These are phyloP conservation scores for Amblyteles armatorius DNA, from an alignment of 2,888 invertebrate species.

Conservation along the genomic window DNA sequence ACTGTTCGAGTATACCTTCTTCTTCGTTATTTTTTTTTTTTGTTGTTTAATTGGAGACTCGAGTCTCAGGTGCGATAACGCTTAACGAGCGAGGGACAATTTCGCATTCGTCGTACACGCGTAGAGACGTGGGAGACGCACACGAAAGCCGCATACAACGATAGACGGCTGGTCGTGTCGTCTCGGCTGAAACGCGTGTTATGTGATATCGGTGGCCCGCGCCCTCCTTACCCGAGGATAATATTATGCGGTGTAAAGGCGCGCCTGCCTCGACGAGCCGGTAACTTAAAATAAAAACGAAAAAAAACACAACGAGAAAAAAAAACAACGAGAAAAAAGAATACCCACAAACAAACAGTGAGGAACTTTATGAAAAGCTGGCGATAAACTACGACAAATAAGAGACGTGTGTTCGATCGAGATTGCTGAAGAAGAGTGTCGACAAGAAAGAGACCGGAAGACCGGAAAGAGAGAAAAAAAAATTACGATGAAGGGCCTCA, in stretches of 20 bases:
- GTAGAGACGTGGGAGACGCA: conserved; percentile 4
- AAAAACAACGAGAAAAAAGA: not conserved
- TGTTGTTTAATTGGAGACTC: not conserved
- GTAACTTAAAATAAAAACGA: conserved; percentile 34
- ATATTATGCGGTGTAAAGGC: conserved; percentile 66
- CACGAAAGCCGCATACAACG: conserved; percentile 46
- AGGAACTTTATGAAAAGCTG: not conserved
- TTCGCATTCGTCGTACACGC: not conserved
- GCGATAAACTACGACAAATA: conserved; percentile 21
- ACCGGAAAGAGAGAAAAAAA: not conserved
- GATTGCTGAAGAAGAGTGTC: not conserved
- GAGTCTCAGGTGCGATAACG: conserved; percentile 47
- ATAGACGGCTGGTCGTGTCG: conserved; percentile 58
- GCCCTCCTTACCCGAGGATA: conserved; percentile 45
- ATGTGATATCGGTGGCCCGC: conserved; percentile 63
- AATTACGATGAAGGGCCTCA: conserved; percentile 55
- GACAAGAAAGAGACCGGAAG: not conserved
- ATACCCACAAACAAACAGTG: not conserved
- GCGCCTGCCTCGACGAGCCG: conserved; percentile 49
- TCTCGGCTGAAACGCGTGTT: conserved; percentile 59
- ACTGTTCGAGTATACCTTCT: not conserved
- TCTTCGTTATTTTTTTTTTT: conserved; percentile 14
- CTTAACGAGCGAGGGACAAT: conserved; percentile 19
- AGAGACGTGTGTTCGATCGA: conserved; percentile 3
- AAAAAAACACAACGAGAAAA: not conserved